Percentiles rank a stretch among this genome's conserved stretches.
phyloP scores from a whole-genome alignment of 1,140 invertebrate species.

The Campoletis sonorensis region DNA sequence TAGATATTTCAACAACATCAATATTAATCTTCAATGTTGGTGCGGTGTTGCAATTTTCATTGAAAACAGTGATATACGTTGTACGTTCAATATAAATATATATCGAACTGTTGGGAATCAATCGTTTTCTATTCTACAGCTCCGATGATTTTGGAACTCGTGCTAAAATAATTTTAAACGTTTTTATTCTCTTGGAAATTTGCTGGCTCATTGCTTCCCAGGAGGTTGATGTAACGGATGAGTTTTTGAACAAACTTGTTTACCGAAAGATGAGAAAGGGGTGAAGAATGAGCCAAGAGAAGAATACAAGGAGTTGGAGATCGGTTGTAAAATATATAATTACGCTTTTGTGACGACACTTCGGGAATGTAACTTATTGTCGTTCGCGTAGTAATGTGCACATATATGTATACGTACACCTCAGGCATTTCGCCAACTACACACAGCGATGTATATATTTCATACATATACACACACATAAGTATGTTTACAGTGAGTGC shows the following conservation, averaged over 20 bases:
- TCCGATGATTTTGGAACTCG: too few species aligned
- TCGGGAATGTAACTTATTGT: conserved; percentile 23
- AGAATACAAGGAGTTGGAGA: neutral
- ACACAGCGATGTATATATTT: neutral
- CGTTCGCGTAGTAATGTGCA: neutral
- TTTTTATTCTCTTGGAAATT: neutral
- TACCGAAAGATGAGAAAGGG: neutral
- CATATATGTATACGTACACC: conserved; percentile 6
- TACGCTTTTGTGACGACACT: conserved; percentile 18
- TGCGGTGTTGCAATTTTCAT: neutral
- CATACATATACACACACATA: neutral
- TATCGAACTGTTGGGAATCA: too few species aligned
- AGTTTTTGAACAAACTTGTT: neutral
- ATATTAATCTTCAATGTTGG: too few species aligned
- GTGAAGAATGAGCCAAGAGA: neutral
- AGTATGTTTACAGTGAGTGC: conserved; percentile 2
- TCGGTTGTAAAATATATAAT: conserved; percentile 23
- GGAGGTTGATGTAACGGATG: neutral
- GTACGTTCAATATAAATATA: too few species aligned
- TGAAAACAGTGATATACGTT: too few species aligned
- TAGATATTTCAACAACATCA: too few species aligned
- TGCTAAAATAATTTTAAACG: neutral
- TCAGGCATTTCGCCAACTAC: conserved; percentile 31
- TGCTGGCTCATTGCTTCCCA: neutral
- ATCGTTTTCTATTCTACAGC: too few species aligned